Evolutionary conservation across 2,888 invertebrate genomes (phyloP), one percentile per base, ranked within the genome.

Genomic region (Drosophila neonasuta): DNA sequence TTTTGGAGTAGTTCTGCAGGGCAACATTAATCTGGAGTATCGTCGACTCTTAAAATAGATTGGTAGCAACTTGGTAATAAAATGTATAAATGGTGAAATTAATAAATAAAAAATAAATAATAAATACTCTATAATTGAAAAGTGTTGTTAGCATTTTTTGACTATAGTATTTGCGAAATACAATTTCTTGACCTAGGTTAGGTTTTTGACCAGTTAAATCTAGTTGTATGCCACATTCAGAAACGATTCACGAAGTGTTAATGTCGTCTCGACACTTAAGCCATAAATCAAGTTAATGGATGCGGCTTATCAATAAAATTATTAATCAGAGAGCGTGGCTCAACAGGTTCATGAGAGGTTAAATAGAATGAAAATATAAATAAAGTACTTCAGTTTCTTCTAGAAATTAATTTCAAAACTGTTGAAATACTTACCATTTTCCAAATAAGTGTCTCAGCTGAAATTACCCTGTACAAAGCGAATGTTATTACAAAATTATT

Each of bases 1-100:
- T 0, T 87, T 87, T 24, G 71, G 77, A 1, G 58, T 88, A 0
- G 80, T 80, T 2, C 66, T 88, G 2, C 75, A 78, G 24, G 89
- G 84, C 10, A 61, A 88, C 54, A 61, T 88, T 30, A 56, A 79
- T 51, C 55, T 89, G 32, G 78, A 88, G 41, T 89, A 79, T 61
- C 67, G 72, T 7, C 66, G 77, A 0, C 62, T 85, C 11, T 39
- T 20, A 7, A 65, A 52, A 59, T 84, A 82, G 44, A 20, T 11
- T 20, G 1, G 3, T 11, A 20, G 5, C 3, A 42, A 15, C 13
- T 42, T 15, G 10, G 32, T 10, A 32, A 32, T 10, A 9, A 32
- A 32, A 32, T 9, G 15, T 29, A 15, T 15, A 13, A 15, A 15
- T 15, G 15, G 15, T 15, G 15, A 15, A 15, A 15, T 15, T 15